Conservation (phyloP, 1,140 invertebrate species). For the Hylaeus volcanicus region DNA sequence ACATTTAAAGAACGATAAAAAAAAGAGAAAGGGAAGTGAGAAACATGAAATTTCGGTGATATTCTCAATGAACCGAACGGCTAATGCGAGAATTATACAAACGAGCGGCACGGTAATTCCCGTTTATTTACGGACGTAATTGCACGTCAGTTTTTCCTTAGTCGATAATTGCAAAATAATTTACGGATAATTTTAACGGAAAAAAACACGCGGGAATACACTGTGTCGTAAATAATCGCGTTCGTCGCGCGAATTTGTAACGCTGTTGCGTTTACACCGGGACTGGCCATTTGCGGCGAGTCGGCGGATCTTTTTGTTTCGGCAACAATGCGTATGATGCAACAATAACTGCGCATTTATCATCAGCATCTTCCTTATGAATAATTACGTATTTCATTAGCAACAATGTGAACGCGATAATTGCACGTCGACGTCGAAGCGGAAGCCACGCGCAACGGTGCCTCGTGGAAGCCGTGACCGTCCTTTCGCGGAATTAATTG, state of each 20-base stretch:
- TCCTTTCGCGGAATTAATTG: neutral
- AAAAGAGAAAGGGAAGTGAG: neutral
- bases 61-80: neutral
- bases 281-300: no score
- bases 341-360: slow-evolving; percentile 32
- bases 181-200: slow-evolving; percentile 2
- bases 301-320: slow-evolving; percentile 5
- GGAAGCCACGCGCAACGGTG: neutral
- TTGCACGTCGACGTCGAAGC: neutral
- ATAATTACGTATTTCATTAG: slow-evolving; percentile 27
- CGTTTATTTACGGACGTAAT: slow-evolving; percentile 26
- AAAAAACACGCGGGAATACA: neutral
- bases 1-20: neutral
- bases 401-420: neutral
- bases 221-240: neutral
- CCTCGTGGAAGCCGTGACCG: neutral
- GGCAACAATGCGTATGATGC: slow-evolving; percentile 22
- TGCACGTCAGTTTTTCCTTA: neutral
- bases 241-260: neutral
- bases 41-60: neutral
- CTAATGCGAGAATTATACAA: slow-evolving; percentile 28
- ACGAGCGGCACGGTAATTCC: slow-evolving; percentile 15
- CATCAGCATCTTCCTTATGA: slow-evolving; percentile 20
- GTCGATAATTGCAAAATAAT: neutral
- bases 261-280: neutral